phyloP scores from a whole-genome alignment of 2,888 invertebrate species.

The Pycnomerus fuliginosus region DNA sequence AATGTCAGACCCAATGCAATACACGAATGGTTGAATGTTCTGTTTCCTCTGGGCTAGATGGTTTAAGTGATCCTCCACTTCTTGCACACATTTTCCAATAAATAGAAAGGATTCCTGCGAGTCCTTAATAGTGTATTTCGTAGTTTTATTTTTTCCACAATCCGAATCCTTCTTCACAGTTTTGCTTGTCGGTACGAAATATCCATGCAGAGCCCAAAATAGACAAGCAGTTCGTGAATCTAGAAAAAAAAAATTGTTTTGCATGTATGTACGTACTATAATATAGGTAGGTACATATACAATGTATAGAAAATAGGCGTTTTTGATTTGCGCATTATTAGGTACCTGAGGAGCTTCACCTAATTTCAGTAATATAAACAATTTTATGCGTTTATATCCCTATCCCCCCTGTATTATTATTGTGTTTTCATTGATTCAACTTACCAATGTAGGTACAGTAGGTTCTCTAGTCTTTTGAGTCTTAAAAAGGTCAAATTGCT shows the following conservation, averaged over 20 bases:
- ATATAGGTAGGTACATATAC: no score
- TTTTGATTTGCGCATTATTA: no score
- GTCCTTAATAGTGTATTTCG: slow-evolving; percentile 5
- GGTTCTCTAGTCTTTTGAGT: no score
- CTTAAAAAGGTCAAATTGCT: no score
- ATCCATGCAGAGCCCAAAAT: slow-evolving; percentile 25
- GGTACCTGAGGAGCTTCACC: no score
- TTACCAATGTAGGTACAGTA: no score
- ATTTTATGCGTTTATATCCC: no score
- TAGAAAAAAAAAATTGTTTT: slow-evolving; percentile 13
- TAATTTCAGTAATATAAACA: no score
- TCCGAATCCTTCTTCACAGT: slow-evolving; percentile 10
- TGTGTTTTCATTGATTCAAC: no score
- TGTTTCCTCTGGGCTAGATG: slow-evolving; percentile 3
- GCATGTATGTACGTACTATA: no score
- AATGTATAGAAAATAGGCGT: no score
- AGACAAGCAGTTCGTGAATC: slow-evolving; percentile 17
- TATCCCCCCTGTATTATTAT: no score
- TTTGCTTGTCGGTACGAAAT: slow-evolving; percentile 23
- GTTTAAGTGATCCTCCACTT: slow-evolving; percentile 4
- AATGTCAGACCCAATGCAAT: slow-evolving; percentile 5
- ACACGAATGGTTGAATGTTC: slow-evolving; percentile 6
- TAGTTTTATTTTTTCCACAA: slow-evolving; percentile 8
- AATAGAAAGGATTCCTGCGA: slow-evolving; percentile 9
- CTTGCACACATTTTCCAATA: slow-evolving; percentile 5